Evolutionary conservation across 2,888 invertebrate species (phyloP).

Genomic region (Caenorhabditis wallacei): DNA sequence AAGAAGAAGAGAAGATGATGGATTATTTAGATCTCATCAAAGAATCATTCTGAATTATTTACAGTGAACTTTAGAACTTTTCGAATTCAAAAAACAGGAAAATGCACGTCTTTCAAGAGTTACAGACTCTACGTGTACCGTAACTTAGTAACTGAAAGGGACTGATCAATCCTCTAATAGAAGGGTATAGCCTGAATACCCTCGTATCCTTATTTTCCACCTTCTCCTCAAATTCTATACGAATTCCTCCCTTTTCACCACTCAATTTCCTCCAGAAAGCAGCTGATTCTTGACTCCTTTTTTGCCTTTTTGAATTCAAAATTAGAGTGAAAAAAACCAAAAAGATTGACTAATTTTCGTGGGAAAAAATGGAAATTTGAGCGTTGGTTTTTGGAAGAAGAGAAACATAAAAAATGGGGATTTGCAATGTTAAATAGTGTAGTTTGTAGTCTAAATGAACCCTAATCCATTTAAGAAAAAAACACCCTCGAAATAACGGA

Average conservation of each 20-base stretch:
- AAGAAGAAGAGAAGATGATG: conserved; percentile 14
- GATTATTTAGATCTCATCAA: conserved; percentile 5
- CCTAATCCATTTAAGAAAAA: not conserved
- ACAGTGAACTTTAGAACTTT: conserved; percentile 27
- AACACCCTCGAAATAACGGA: too few species aligned
- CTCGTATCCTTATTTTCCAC: too few species aligned
- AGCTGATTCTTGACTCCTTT: conserved; percentile 27
- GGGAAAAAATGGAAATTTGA: conserved; percentile 25
- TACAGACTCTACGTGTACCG: too few species aligned
- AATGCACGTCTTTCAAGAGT: too few species aligned
- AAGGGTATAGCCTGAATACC: too few species aligned
- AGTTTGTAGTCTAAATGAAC: conserved; percentile 16
- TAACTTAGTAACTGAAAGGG: too few species aligned
- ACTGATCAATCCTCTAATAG: too few species aligned
- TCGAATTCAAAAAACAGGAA: not conserved
- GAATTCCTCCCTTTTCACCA: not conserved
- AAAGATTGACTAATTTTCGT: conserved; percentile 38
- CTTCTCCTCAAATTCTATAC: too few species aligned
- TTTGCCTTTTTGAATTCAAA: not conserved
- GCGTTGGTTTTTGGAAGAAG: not conserved
- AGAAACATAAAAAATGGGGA: conserved; percentile 9
- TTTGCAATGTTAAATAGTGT: not conserved
- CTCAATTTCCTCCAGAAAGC: not conserved
- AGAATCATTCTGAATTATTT: conserved; percentile 23
- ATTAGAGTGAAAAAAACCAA: conserved; percentile 1